These are phyloP conservation scores for Parnassius orleans DNA, from an alignment of 2,888 invertebrate species.

Conservation along the genomic window DNA sequence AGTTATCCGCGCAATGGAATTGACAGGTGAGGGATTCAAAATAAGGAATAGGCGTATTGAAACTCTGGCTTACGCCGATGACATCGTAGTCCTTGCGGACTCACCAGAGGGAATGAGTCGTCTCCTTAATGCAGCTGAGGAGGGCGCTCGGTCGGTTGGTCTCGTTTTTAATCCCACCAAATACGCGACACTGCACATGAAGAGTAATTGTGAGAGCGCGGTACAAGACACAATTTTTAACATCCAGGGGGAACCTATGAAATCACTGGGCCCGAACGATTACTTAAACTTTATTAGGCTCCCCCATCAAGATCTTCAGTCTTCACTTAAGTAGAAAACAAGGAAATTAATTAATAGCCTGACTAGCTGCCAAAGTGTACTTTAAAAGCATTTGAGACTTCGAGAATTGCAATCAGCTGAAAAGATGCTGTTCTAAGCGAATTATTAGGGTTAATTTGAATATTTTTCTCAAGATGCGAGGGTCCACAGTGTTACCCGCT, in stretches of 20 bases:
- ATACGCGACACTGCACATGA: no score
- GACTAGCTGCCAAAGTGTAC: constrained; percentile 14
- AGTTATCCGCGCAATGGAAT: background rate
- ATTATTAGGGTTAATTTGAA: constrained; percentile 64
- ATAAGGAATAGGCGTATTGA: no score
- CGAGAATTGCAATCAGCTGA: constrained; percentile 50
- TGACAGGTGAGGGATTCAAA: no score
- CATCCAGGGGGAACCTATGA: background rate
- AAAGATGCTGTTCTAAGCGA: constrained; percentile 54
- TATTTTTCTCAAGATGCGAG: constrained; percentile 52
- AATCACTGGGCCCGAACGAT: background rate
- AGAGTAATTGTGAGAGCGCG: no score
- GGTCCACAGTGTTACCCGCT: constrained; percentile 29
- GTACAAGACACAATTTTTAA: no score
- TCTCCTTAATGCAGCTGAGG: no score
- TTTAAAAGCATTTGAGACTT: constrained; percentile 50
- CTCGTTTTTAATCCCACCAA: no score
- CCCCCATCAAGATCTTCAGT: constrained; percentile 1
- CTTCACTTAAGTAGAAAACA: constrained; percentile 15
- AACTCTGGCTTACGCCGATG: no score
- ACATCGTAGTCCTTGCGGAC: no score
- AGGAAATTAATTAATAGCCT: constrained; percentile 24
- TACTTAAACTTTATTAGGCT: background rate
- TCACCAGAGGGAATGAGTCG: no score
- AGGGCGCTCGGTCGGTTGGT: no score